Percentiles rank a stretch among this genome's conserved stretches.
Conservation (phyloP, 37 sponge, comb jelly and placozoan species). For the Chondrosia reniformis region DNA sequence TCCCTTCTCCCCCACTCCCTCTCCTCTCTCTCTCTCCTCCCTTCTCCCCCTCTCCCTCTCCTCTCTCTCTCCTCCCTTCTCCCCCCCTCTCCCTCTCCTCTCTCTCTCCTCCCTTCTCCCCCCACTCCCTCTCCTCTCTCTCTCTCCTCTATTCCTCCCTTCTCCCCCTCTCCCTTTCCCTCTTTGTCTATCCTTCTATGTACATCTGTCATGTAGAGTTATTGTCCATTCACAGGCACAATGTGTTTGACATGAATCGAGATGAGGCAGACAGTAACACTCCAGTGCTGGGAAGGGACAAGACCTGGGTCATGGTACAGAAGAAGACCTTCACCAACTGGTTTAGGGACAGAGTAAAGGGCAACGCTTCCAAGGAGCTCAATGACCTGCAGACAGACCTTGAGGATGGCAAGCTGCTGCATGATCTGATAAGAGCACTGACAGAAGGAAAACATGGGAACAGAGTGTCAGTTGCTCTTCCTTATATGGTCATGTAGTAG, state of each 20-base stretch:
- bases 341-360: constrained; percentile 72
- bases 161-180: too few relatives aligned
- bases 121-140: too few relatives aligned
- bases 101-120: too few relatives aligned
- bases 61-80: too few relatives aligned
- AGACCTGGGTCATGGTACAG: constrained; percentile 79
- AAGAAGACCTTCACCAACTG: constrained; percentile 87
- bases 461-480: constrained; percentile 7
- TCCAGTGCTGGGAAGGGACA: constrained; percentile 15
- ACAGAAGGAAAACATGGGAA: constrained; percentile 10
- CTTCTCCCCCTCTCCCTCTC: too few relatives aligned
- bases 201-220: too few relatives aligned
- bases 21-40: too few relatives aligned
- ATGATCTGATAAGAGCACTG: constrained; percentile 35
- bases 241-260: constrained; percentile 18
- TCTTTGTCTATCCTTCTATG: too few relatives aligned
- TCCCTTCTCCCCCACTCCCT: too few relatives aligned
- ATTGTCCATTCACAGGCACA: neutral
- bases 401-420: constrained; percentile 76
- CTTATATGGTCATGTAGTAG: neutral
- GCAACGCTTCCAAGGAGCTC: constrained; percentile 39
- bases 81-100: too few relatives aligned
- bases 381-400: constrained; percentile 65
- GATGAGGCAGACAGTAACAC: neutral
- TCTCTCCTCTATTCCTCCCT: too few relatives aligned